Conservation (phyloP, 1,140 invertebrate species). For the Magallana angulata region DNA sequence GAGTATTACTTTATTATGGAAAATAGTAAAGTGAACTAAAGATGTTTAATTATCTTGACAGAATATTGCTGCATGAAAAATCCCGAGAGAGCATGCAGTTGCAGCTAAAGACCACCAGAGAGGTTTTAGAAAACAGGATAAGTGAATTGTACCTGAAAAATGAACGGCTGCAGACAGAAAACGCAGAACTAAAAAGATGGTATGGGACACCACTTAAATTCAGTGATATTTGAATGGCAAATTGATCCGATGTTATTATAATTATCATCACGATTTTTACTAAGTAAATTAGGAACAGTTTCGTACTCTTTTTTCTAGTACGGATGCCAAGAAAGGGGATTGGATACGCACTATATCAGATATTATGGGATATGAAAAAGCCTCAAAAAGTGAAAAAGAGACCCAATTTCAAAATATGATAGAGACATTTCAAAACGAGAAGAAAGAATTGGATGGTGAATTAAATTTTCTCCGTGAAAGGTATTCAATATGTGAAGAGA, state of each 20-base stretch:
- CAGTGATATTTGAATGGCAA: too few relatives aligned
- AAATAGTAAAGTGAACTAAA: too few relatives aligned
- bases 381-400: conserved; percentile 18
- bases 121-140: conserved; percentile 29
- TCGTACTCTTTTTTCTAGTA: neutral
- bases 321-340: neutral
- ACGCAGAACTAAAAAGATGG: neutral
- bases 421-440: conserved; percentile 30
- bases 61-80: neutral
- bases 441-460: conserved; percentile 5
- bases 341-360: neutral
- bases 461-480: neutral
- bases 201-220: neutral
- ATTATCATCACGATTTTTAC: too few relatives aligned
- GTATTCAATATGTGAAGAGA: neutral
- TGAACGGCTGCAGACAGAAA: conserved; percentile 9
- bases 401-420: conserved; percentile 4
- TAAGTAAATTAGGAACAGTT: too few relatives aligned
- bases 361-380: conserved; percentile 8
- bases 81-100: neutral
- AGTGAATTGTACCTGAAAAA: conserved; percentile 21
- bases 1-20: too few relatives aligned
- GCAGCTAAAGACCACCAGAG: conserved; percentile 31
- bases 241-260: too few relatives aligned
- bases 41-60: neutral